Evolutionary conservation across 2,888 invertebrate genomes (phyloP).

Genomic region (Thymelicus lineola): DNA sequence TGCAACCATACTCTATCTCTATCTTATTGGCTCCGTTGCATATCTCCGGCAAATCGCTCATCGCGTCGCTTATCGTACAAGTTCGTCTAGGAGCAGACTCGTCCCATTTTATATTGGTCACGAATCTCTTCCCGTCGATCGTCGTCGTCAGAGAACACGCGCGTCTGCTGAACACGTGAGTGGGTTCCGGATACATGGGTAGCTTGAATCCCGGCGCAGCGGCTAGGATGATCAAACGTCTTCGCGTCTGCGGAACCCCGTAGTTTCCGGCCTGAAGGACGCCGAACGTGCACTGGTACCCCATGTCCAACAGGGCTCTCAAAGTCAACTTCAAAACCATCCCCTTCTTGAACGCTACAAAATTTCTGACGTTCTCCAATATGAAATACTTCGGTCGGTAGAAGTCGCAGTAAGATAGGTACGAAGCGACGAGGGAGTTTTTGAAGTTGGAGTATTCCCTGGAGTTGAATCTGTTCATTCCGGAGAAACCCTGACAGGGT

Average conservation of each 20-base stretch:
- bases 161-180: constrained; percentile 89
- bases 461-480: constrained; percentile 95
- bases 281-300: constrained; percentile 94
- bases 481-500: constrained; percentile 95
- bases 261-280: constrained; percentile 95
- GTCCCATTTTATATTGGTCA: constrained; percentile 85
- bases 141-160: constrained; percentile 85
- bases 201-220: constrained; percentile 91
- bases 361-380: constrained; percentile 94
- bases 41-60: constrained; percentile 92
- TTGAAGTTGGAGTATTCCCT: constrained; percentile 94
- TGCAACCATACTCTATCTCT: constrained; percentile 89
- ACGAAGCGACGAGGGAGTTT: constrained; percentile 93
- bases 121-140: constrained; percentile 77
- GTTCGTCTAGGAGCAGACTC: constrained; percentile 91
- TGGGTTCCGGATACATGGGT: constrained; percentile 92
- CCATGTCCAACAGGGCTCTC: constrained; percentile 91
- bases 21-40: constrained; percentile 88
- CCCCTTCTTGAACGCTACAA: constrained; percentile 92
- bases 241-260: constrained; percentile 92
- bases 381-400: constrained; percentile 93
- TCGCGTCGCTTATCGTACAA: constrained; percentile 92
- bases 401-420: constrained; percentile 93
- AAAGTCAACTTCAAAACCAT: constrained; percentile 93
- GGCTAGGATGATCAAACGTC: constrained; percentile 91